phyloP scores from a whole-genome alignment of 2,888 invertebrate species.

The Thelaira solivaga region DNA sequence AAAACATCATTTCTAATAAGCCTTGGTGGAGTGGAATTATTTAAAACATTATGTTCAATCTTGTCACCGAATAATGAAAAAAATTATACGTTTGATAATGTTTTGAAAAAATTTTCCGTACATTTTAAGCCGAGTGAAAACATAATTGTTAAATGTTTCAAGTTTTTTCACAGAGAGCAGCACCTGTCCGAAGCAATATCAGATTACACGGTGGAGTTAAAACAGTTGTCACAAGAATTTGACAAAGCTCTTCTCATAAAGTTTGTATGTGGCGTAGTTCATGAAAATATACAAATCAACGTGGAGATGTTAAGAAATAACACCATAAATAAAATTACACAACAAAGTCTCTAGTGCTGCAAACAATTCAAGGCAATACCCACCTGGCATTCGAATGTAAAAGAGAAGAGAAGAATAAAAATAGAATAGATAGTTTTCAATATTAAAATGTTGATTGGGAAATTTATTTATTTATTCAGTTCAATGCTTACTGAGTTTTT shows the following conservation, averaged over 20 bases:
- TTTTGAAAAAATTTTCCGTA: conserved; percentile 4
- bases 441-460: too few species aligned
- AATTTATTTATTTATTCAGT: too few species aligned
- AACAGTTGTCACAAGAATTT: conserved; percentile 22
- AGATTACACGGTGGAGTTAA: conserved; percentile 28
- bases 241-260: background rate
- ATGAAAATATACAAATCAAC: background rate
- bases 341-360: too few species aligned
- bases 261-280: conserved; percentile 24
- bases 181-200: conserved; percentile 16
- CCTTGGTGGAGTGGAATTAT: conserved; percentile 29
- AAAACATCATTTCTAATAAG: too few species aligned
- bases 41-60: conserved; percentile 36
- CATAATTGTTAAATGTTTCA: conserved; percentile 33
- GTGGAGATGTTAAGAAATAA: too few species aligned
- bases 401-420: too few species aligned
- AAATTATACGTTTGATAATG: conserved; percentile 4
- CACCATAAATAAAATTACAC: too few species aligned
- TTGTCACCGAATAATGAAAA: conserved; percentile 28
- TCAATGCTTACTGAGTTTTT: too few species aligned
- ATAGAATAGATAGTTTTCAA: too few species aligned
- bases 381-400: too few species aligned
- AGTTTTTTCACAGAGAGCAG: conserved; percentile 31
- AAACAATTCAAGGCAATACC: too few species aligned
- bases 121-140: too few species aligned